These are phyloP conservation scores for Cichladusa arquata DNA, from an alignment of 2,113 vertebrate genomes.

Conservation along the genomic window DNA sequence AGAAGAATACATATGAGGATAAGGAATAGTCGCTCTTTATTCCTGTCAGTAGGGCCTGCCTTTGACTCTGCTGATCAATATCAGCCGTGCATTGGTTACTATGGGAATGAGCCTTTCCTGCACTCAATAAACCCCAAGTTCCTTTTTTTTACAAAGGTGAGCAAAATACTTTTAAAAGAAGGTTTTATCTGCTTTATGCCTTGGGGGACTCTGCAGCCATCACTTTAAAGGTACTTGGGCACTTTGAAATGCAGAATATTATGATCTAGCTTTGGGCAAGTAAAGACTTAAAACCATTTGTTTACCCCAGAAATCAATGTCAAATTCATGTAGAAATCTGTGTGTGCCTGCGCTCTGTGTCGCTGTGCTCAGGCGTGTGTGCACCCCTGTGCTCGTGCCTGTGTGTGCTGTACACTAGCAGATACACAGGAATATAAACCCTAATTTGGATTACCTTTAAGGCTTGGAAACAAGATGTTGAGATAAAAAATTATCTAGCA, in stretches of 20 bases:
- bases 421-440: background rate
- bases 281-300: constrained; percentile 86
- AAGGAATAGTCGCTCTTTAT: constrained; percentile 72
- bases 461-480: background rate
- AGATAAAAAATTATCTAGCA: background rate
- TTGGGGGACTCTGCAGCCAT: constrained; percentile 78
- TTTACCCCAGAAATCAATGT: constrained; percentile 92
- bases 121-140: constrained; percentile 80
- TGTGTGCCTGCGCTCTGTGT: background rate
- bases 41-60: constrained; percentile 73
- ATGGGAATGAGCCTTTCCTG: constrained; percentile 72
- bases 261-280: constrained; percentile 88
- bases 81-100: constrained; percentile 75
- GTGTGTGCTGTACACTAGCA: background rate
- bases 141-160: constrained; percentile 84
- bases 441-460: background rate
- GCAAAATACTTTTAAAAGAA: constrained; percentile 87
- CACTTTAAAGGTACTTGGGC: constrained; percentile 82
- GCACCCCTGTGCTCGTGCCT: background rate
- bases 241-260: constrained; percentile 87
- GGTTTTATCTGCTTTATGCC: constrained; percentile 79
- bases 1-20: constrained; percentile 70
- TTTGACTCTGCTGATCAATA: constrained; percentile 80
- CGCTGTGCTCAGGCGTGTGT: background rate
- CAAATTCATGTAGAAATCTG: constrained; percentile 65